A percentile compares a stretch with the other conserved stretches of the same genome.
These are phyloP conservation scores for Hydriomena furcata DNA, from an alignment of 2,888 invertebrate species.

Conservation along the genomic window DNA sequence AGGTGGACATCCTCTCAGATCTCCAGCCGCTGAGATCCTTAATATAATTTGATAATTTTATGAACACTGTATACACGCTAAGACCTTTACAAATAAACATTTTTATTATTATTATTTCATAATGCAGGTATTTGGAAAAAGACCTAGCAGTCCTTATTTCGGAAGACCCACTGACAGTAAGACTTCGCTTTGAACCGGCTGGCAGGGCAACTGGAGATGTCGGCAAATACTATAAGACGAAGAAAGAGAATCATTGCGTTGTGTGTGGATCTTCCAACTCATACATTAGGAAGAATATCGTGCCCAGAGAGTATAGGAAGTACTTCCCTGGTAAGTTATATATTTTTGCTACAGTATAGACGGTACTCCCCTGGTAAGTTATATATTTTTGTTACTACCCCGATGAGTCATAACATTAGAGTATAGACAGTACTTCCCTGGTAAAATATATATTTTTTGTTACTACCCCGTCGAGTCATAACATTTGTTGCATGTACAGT, in stretches of 20 bases:
- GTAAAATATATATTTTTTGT: too few relatives aligned
- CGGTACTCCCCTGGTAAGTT: conserved; percentile 87
- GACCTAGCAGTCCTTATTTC: conserved; percentile 67
- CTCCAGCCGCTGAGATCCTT: too few relatives aligned
- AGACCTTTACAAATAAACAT: too few relatives aligned
- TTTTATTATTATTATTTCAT: not conserved
- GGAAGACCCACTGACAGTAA: conserved; percentile 85
- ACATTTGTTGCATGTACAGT: too few relatives aligned
- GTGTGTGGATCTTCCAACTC: conserved; percentile 88
- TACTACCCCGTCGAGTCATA: too few relatives aligned
- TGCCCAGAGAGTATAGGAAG: conserved; percentile 92
- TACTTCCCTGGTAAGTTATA: conserved; percentile 85
- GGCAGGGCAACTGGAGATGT: conserved; percentile 88
- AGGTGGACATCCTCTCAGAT: too few relatives aligned
- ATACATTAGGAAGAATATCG: conserved; percentile 90
- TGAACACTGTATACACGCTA: too few relatives aligned
- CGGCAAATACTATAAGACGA: conserved; percentile 88
- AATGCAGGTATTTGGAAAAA: conserved; percentile 78
- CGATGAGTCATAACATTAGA: conserved; percentile 70
- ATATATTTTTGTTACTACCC: conserved; percentile 86
- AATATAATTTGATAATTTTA: too few relatives aligned
- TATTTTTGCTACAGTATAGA: too few relatives aligned
- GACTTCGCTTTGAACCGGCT: conserved; percentile 90
- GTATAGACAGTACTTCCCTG: too few relatives aligned
- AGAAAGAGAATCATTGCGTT: conserved; percentile 90